Evolutionary conservation across 2,113 vertebrate genomes (phyloP).

Genomic region (Mesembrinibis cayennensis): DNA sequence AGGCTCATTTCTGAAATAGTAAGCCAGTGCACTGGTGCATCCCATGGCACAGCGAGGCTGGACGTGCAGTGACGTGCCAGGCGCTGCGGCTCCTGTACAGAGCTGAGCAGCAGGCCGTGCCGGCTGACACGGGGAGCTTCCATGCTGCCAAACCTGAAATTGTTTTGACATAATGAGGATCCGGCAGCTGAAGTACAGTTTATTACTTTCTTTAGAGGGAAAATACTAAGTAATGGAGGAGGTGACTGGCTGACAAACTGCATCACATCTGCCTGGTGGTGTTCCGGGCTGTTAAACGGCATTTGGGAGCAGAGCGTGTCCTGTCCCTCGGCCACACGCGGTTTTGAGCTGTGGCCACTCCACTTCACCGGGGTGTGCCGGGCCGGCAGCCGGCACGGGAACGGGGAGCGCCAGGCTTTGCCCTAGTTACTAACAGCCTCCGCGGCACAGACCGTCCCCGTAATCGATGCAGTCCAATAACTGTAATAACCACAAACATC

Average conservation of each 20-base stretch:
- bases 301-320: neutral
- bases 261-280: neutral
- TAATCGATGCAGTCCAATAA: constrained; percentile 42
- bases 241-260: neutral
- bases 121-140: neutral
- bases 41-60: neutral
- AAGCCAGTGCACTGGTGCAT: neutral
- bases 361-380: fast-evolving
- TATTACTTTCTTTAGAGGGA: neutral
- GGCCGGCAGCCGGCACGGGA: neutral
- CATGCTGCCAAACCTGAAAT: neutral
- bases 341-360: fast-evolving
- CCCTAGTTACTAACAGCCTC: neutral
- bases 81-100: fast-evolving
- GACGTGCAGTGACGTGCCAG: fast-evolving
- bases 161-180: neutral
- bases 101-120: neutral
- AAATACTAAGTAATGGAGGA: neutral
- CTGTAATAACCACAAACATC: constrained; percentile 3
- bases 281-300: neutral
- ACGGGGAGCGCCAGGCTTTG: neutral
- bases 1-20: neutral
- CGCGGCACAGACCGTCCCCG: neutral
- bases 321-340: fast-evolving
- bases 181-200: neutral